Conservation (phyloP, 2,113 vertebrate species). For the Butorides virescens region DNA sequence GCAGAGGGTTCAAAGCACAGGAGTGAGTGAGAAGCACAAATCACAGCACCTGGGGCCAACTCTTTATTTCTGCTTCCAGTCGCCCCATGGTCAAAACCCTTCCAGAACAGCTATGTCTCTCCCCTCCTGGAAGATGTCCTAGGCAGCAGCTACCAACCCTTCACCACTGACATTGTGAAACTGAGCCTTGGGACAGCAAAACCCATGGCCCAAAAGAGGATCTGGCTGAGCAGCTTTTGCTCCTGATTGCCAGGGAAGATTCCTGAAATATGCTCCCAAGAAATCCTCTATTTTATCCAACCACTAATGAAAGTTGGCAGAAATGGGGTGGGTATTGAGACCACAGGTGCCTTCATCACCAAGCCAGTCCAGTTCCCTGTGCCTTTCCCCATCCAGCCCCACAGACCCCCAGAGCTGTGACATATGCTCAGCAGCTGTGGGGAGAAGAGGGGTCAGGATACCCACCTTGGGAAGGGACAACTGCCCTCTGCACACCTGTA, state of each 20-base stretch:
- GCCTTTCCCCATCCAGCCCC: not conserved
- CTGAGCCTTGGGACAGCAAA: not conserved
- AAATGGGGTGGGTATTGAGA: not conserved
- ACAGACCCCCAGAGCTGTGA: not conserved
- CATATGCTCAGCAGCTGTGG: not conserved
- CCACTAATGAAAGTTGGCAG: not conserved
- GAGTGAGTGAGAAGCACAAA: not conserved
- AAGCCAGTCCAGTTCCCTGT: not conserved
- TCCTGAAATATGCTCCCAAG: not conserved
- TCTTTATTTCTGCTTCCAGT: not conserved
- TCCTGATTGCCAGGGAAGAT: not conserved
- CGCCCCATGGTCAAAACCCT: not conserved
- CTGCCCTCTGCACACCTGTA: not conserved
- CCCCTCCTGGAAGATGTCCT: not conserved
- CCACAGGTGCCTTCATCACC: accelerated
- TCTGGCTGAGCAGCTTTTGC: not conserved
- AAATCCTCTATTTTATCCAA: not conserved
- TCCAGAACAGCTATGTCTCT: not conserved
- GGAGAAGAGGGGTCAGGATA: not conserved
- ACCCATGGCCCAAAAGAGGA: not conserved
- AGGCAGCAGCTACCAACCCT: not conserved
- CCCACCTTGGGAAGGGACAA: not conserved
- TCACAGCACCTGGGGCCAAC: not conserved
- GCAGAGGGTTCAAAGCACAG: not conserved
- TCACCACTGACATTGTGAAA: not conserved